Evolutionary conservation across 2,797 vertebrate species (phyloP), one percentile per base, ranked within the genome.

Genomic region (Rachycentron canadum): DNA sequence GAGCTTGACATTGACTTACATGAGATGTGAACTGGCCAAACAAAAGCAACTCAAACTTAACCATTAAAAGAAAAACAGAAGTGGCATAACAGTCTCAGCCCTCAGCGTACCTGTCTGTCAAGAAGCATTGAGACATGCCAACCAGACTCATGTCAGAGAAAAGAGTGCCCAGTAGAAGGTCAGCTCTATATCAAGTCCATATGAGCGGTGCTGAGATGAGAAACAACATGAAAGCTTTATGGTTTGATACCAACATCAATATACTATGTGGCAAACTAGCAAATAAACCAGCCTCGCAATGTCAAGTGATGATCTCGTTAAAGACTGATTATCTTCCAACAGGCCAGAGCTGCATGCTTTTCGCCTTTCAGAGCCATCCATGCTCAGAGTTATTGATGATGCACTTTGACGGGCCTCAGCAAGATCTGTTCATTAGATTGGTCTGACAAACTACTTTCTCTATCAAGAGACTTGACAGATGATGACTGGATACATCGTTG

Each of bases 21-120:
- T 73, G 83, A 89, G 81, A 87, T 81, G 60, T 76, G 81, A 92
- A 83, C 53, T 47, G 84, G 66, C 71, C 76, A 85, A 88, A 86
- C 77, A 83, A 83, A 81, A 74, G 63, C 83, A 28, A 79, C 53
- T 81, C 72, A 62, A 57, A 80, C 67, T 62, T 58, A 23, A 38
- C 60, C 0, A 41, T n/a, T 74, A 78, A 52, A 74, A 45, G 69
- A 67, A 34, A 85, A 87, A 83, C 68, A 32, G 65, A 59, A 55
- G 76, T 77, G 76, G 77, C 79, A 72, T 64, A 58, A 69, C 62
- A 55, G 70, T 56, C 74, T 84, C 70, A 70, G 76, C 81, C 83
- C 69, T 72, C 71, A 52, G 64, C 69, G 23, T 56, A 82, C 79
- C 76, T 86, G 81, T 89, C 92, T 82, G 86, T 93, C 92, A 89